Base-by-base conservation (phyloP, 1,140 invertebrate genomes). In the Anoplophora glabripennis region DNA sequence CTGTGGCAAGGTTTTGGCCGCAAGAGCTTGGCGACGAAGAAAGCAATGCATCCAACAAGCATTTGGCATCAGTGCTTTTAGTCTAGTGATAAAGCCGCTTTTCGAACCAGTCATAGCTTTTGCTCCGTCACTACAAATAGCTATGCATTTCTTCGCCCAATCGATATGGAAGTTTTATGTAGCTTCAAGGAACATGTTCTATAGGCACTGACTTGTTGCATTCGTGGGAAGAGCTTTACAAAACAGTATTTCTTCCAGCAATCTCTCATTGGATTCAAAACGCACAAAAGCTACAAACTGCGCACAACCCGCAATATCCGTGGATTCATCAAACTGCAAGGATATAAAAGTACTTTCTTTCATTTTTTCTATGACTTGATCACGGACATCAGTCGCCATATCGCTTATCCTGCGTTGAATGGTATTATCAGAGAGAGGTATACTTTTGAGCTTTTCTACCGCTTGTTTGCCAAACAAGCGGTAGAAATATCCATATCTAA, bases 51-150 rank as follows among this genome's bases (percentile, higher is more conserved):
- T 52, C 61, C 62, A 65, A 42, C 38, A 68, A 52, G 61, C 58
- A 44, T 70, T 68, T 65, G 66, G 71, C 46, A 67, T 68, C 12
- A 47, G 51, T 59, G 63, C 12, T 65, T 69, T 71, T 38, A 69
- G 56, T 36, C 59, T 64, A 36, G 59, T 52, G 58, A 70, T 62
- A 59, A 74, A 49, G n/a, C n/a, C n/a, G n/a, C n/a, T n/a, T n/a
- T n/a, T n/a, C n/a, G n/a, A n/a, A n/a, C n/a, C n/a, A n/a, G 70
- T 66, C 68, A 75, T 74, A 17, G 72, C 66, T 69, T 70, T 71
- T 51, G 72, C 69, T 56, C 68, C 70, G 53, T 75, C 74, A 57
- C 70, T 75, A n/a, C 72, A 74, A 70, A 72, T 70, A 59, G 66
- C 66, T 47, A 66, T 64, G 46, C 61, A 54, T 64, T 69, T 59